phyloP scores from a whole-genome alignment of 1,140 invertebrate genomes.

The Drosophila mojavensis region DNA sequence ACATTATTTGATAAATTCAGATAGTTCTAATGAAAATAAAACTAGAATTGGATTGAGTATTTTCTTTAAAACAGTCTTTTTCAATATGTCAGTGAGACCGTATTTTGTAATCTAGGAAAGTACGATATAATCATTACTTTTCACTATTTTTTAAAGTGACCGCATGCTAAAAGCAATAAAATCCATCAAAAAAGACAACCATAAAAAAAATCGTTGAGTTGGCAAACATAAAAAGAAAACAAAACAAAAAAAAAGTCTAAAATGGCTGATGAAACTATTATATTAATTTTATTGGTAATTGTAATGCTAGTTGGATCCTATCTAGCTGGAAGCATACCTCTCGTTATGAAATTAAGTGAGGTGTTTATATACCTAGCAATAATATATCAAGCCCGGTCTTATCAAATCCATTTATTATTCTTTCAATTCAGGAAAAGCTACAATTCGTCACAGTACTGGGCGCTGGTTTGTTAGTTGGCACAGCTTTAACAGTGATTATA shows the following conservation, averaged over 20 bases:
- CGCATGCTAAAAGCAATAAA: background rate
- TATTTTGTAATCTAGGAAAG: too few species aligned
- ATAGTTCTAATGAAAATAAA: too few species aligned
- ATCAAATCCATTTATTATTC: background rate
- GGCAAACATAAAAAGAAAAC: constrained; percentile 51
- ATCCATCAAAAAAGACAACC: constrained; percentile 4
- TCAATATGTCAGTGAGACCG: too few species aligned
- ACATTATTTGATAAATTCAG: too few species aligned
- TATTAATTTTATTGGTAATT: constrained; percentile 91
- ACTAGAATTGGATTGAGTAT: too few species aligned
- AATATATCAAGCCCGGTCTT: background rate
- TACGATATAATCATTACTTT: too few species aligned
- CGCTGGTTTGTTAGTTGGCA: constrained; percentile 98
- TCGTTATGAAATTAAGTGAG: constrained; percentile 97
- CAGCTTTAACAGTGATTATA: constrained; percentile 98
- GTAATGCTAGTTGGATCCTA: constrained; percentile 98
- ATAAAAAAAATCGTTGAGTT: constrained; percentile 47
- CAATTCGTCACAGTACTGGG: constrained; percentile 97
- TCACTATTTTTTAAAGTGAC: background rate
- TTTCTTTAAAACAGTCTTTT: too few species aligned
- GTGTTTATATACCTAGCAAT: constrained; percentile 85
- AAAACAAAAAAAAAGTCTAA: background rate
- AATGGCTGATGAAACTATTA: constrained; percentile 89
- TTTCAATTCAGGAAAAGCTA: constrained; percentile 91
- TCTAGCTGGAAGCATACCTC: constrained; percentile 95